These are phyloP conservation scores for Ornithoptera priamus DNA, from an alignment of 2,888 invertebrate genomes.

Conservation along the genomic window DNA sequence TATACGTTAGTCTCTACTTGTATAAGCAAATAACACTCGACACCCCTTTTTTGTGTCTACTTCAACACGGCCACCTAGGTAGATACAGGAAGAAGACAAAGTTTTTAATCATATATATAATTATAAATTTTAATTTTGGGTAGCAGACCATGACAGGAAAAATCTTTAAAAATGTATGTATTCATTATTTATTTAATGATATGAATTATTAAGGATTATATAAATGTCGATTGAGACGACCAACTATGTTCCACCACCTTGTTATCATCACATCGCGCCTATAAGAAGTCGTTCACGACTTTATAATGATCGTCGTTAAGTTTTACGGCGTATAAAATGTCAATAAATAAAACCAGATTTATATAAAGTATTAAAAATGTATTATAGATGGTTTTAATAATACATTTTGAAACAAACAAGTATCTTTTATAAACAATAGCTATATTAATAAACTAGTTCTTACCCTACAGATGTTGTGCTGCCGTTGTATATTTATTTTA, in stretches of 20 bases:
- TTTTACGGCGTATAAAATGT: slow-evolving; percentile 50
- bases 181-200: too few relatives aligned
- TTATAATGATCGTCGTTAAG: slow-evolving; percentile 45
- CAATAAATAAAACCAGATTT: slow-evolving; percentile 44
- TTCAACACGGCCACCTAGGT: slow-evolving; percentile 1
- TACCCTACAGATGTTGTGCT: too few relatives aligned
- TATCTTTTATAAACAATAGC: too few relatives aligned
- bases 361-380: slow-evolving; percentile 33
- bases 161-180: too few relatives aligned
- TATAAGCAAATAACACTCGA: slow-evolving; percentile 26
- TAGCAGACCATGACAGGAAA: too few relatives aligned
- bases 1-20: slow-evolving; percentile 28
- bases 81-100: neutral
- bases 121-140: neutral
- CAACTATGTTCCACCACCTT: slow-evolving; percentile 24
- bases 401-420: too few relatives aligned
- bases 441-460: too few relatives aligned
- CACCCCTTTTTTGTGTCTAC: slow-evolving; percentile 16
- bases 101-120: neutral
- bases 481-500: too few relatives aligned
- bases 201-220: too few relatives aligned
- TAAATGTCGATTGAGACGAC: neutral
- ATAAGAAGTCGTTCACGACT: slow-evolving; percentile 37
- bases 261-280: slow-evolving; percentile 33
- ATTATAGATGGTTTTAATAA: neutral